Base-by-base conservation (phyloP, 2,888 invertebrate genomes). In the Dryobotodes eremita region DNA sequence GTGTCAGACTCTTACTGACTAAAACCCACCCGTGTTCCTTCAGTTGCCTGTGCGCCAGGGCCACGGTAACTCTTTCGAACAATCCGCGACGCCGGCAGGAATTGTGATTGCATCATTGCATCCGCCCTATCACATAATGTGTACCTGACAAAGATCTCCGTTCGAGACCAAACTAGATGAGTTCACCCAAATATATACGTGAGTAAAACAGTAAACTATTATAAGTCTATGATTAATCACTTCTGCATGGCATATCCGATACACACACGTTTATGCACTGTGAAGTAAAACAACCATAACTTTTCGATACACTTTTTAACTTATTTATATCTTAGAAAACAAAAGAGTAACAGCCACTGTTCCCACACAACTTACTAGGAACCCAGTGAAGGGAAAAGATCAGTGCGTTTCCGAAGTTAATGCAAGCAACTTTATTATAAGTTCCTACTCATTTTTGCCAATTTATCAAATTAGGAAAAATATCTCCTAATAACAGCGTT, bases 341-440 rank as follows among this genome's bases (percentile, higher is more conserved):
- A 68, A 75, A 73, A 64, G 36, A 17, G 66, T 71, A 71, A 71
- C 71, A 76, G 70, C 73, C 71, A 75, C 20, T 46, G 6, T 75
- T 75, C 36, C 36, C 13, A 42, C 61, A 68, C n/a, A 71, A 81
- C 23, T 77, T 81, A 68, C 66, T 82, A 46, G 31, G n/a, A 61
- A 64, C 31, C 26, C 59, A 71, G 57, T 26, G 31, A 72, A 71
- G 36, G 6, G 31, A 20, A 82, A 82, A 36, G 70, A 70, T 82
- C 79, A 46, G 46, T 23, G 31, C 15, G 46, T 68, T 77, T 42
- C 15, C 15, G 6, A 53, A 59, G 53, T 53, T 64, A 8, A 62
- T 57, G 53, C 42, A 31, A 66, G 71, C 11, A 50, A 71, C 42
- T 80, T 78, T 46, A 46, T 11, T 31, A 31, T 36, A 48, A 17